Conservation (phyloP, 2,113 vertebrate genomes). For the Elephas maximus region DNA sequence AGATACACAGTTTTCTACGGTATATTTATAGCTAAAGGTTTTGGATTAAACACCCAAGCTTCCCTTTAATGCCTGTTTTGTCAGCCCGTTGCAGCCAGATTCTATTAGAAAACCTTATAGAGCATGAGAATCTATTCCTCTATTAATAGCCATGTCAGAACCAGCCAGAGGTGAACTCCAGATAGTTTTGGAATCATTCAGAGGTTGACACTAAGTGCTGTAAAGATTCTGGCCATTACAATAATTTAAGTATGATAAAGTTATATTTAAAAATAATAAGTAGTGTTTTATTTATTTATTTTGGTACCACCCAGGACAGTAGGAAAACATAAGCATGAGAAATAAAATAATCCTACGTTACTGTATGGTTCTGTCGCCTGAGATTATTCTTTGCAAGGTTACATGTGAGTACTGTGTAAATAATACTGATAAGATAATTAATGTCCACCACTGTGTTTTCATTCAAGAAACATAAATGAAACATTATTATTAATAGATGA, state of each 20-base stretch:
- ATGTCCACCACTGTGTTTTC: constrained; percentile 49
- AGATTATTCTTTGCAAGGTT: neutral
- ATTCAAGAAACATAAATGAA: neutral
- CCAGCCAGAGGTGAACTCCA: neutral
- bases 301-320: neutral
- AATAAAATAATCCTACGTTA: constrained; percentile 2
- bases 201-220: neutral
- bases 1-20: neutral
- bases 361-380: neutral
- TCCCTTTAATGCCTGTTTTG: constrained; percentile 34
- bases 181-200: constrained; percentile 39
- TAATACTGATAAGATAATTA: constrained; percentile 31
- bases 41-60: neutral
- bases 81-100: neutral
- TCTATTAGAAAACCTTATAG: constrained; percentile 30
- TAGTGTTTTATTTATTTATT: neutral
- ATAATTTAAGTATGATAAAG: constrained; percentile 36
- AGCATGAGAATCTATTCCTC: constrained; percentile 8
- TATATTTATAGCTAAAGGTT: neutral
- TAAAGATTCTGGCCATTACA: neutral
- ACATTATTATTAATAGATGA: neutral
- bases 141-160: neutral
- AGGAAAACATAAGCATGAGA: neutral
- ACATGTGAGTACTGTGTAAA: neutral
- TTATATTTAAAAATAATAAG: neutral